Percentiles rank a stretch among this genome's conserved stretches.
Conservation (phyloP, 1,140 invertebrate genomes). For the Phenacoccus solenopsis region DNA sequence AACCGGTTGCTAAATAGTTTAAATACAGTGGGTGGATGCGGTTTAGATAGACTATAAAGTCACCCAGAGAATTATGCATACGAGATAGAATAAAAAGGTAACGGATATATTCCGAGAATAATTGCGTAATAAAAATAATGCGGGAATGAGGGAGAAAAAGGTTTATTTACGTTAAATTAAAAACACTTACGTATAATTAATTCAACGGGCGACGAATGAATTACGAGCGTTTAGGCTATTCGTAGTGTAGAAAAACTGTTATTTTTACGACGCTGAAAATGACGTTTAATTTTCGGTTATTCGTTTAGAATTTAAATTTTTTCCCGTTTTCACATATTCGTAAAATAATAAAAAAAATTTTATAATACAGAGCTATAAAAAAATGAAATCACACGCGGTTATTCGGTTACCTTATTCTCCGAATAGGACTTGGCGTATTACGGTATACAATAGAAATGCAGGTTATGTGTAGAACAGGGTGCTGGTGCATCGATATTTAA, state of each 20-base stretch:
- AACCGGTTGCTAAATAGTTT: too few relatives aligned
- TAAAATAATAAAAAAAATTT: background rate
- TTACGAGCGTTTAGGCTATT: background rate
- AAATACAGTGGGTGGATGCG: too few relatives aligned
- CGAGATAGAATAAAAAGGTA: too few relatives aligned
- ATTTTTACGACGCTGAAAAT: background rate
- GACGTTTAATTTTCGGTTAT: background rate
- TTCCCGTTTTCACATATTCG: background rate
- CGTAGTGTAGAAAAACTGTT: background rate
- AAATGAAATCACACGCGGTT: too few relatives aligned
- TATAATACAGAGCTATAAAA: background rate
- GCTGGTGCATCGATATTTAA: too few relatives aligned
- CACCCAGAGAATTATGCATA: too few relatives aligned
- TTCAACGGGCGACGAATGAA: background rate
- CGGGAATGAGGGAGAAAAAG: background rate
- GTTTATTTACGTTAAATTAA: background rate
- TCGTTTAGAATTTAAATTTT: background rate
- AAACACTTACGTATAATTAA: background rate
- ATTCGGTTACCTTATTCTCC: too few relatives aligned
- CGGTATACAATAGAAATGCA: too few relatives aligned
- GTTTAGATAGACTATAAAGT: too few relatives aligned
- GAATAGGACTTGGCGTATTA: too few relatives aligned
- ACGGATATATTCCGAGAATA: too few relatives aligned
- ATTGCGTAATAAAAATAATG: background rate
- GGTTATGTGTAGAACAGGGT: too few relatives aligned